Evolutionary conservation across 2,113 vertebrate genomes (phyloP).

Genomic region (Prionailurus bengalensis): DNA sequence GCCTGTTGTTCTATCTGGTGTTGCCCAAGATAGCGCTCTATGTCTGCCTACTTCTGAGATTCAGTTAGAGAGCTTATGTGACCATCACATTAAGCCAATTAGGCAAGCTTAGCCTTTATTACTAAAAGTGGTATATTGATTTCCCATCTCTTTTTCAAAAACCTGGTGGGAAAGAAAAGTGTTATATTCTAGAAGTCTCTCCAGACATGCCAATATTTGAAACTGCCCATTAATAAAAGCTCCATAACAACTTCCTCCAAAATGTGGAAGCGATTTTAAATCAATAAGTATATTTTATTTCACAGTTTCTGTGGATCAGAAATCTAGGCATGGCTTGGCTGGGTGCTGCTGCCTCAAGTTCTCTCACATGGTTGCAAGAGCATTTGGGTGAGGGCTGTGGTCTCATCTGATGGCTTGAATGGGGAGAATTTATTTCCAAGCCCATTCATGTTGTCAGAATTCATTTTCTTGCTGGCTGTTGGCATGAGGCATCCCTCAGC

Average conservation of each 20-base stretch:
- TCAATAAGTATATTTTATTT: not conserved
- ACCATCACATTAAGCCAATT: not conserved
- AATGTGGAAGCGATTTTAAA: not conserved
- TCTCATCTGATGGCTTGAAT: not conserved
- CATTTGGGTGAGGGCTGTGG: not conserved
- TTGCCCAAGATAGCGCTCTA: not conserved
- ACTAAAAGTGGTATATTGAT: not conserved
- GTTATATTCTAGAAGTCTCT: not conserved
- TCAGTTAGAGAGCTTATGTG: not conserved
- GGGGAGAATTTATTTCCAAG: not conserved
- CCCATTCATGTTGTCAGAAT: not conserved
- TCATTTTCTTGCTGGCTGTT: not conserved
- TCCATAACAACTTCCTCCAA: not conserved
- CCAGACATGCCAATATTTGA: not conserved
- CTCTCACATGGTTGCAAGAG: not conserved
- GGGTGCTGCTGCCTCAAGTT: rapidly evolving
- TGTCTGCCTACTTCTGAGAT: not conserved
- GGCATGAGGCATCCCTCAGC: not conserved
- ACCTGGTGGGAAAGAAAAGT: not conserved
- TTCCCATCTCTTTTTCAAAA: slow-evolving; percentile 47
- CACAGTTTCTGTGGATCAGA: not conserved
- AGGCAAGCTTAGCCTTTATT: not conserved
- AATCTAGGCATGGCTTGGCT: not conserved
- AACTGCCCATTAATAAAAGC: not conserved
- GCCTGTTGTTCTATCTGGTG: not conserved